Base-by-base conservation (phyloP, 2,888 invertebrate genomes). In the Drosophila melanosoma region DNA sequence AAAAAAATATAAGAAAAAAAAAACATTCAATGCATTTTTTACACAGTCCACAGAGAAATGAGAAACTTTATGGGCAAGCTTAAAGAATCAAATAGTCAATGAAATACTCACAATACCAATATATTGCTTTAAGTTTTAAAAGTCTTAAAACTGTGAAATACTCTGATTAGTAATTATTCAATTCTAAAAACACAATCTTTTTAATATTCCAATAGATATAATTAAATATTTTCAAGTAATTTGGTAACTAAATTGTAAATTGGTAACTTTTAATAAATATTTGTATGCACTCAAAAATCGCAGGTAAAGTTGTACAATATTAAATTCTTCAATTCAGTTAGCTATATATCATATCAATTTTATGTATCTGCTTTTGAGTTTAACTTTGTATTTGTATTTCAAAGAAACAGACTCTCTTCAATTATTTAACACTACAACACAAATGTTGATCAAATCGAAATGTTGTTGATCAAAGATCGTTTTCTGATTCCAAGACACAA, bases 11-110 rank as follows among this genome's bases (percentile, higher is more conserved):
- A 32, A 38, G 4, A 35, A 35, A 48, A 35, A 35, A 48, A 23
- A 23, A 35, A 36, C 35, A 65, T 48, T 63, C 61, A 32, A 63
- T 66, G 49, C 51, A 72, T 74, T 79, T 49, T 52, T 48, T 35
- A 45, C 60, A 62, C 62, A n/a, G 35, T 64, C 63, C 45, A 52
- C 52, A 26, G 45, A 58, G 61, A 49, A 59, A 56, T 42, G n/a
- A 52, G 52, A 56, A 64, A 60, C 26, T 38, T 11, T 20, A 20
- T 29, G 7, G n/a, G n/a, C 12, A 33, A 29, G n/a, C 59, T 69
- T 80, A 51, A 80, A 76, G 53, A 11, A 15, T 36, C 33, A 49
- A 79, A 42, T 33, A 38, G 12, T 59, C 8, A 8, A 8, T 2
- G 7, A 45, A 20, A 45, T 20, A 15, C 15, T 45, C 15, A 15